Percentiles rank a stretch among this genome's conserved stretches.
phyloP scores from a whole-genome alignment of 2,797 vertebrate species.

The Lemur catta region DNA sequence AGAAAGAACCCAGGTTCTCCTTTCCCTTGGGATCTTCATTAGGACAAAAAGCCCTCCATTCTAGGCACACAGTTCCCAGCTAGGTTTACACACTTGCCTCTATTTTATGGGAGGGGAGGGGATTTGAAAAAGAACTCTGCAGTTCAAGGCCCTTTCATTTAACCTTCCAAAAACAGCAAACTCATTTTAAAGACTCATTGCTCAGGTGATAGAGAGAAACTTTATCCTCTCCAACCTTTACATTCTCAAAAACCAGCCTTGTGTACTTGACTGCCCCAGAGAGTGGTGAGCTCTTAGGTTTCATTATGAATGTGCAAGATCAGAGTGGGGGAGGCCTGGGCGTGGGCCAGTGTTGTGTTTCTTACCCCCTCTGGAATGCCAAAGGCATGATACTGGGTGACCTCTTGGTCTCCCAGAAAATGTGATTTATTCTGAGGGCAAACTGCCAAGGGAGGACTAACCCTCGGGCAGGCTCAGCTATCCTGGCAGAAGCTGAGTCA shows the following conservation, averaged over 20 bases:
- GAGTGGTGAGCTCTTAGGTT: slow-evolving; percentile 20
- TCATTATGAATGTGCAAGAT: background rate
- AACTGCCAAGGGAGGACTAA: background rate
- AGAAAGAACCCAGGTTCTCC: background rate
- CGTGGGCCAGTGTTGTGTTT: background rate
- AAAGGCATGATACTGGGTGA: slow-evolving; percentile 45
- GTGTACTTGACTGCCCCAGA: slow-evolving; percentile 43
- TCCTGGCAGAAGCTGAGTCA: background rate
- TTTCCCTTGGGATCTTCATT: background rate
- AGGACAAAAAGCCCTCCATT: background rate
- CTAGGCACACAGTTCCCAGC: slow-evolving; percentile 11
- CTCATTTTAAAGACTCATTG: slow-evolving; percentile 72
- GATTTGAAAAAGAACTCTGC: slow-evolving; percentile 7
- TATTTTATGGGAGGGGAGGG: slow-evolving; percentile 36
- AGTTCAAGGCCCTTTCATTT: slow-evolving; percentile 59
- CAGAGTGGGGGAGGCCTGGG: background rate
- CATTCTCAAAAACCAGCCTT: slow-evolving; percentile 73
- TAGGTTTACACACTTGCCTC: background rate
- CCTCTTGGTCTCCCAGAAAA: slow-evolving; percentile 48
- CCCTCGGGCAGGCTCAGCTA: background rate
- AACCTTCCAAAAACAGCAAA: slow-evolving; percentile 59
- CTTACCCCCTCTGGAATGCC: slow-evolving; percentile 59
- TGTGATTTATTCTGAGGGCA: slow-evolving; percentile 52
- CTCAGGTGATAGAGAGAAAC: slow-evolving; percentile 63
- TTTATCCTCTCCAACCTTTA: slow-evolving; percentile 67